Conservation (phyloP, 2,888 invertebrate genomes). For the Neoascia interrupta region DNA sequence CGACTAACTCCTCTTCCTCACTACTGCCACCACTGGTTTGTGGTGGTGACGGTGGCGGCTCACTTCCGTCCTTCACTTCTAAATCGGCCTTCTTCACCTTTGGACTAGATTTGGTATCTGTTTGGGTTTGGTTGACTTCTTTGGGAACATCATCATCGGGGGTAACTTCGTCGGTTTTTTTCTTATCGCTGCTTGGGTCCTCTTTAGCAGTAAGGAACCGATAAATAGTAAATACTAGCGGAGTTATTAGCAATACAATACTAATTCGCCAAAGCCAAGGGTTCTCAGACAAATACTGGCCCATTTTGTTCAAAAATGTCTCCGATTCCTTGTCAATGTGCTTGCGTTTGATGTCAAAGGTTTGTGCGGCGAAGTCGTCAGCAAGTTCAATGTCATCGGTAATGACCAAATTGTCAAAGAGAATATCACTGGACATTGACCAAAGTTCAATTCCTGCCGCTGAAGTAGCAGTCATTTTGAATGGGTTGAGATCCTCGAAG, state of each 20-base stretch:
- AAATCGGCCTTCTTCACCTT: conserved; percentile 79
- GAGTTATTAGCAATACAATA: conserved; percentile 87
- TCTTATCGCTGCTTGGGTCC: conserved; percentile 81
- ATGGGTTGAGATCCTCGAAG: conserved; percentile 95
- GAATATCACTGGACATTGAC: conserved; percentile 97
- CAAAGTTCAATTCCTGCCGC: conserved; percentile 98
- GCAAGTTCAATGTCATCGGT: conserved; percentile 90
- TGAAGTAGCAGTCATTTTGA: conserved; percentile 91
- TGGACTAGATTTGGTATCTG: conserved; percentile 73
- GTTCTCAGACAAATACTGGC: conserved; percentile 89
- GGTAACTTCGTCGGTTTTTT: conserved; percentile 86
- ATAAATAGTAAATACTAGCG: conserved; percentile 89
- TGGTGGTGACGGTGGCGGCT: conserved; percentile 31
- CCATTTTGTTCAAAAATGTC: conserved; percentile 87
- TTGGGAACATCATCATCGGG: conserved; percentile 81
- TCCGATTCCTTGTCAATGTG: conserved; percentile 90
- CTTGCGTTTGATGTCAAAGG: conserved; percentile 91
- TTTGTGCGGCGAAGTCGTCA: conserved; percentile 89
- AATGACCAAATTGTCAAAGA: conserved; percentile 97
- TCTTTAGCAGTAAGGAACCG: conserved; percentile 83
- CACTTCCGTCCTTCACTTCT: conserved; percentile 74
- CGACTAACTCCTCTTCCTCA: conserved; percentile 71
- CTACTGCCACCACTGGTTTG: conserved; percentile 69
- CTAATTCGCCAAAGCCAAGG: conserved; percentile 96
- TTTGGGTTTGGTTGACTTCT: conserved; percentile 61